Base-by-base conservation (phyloP, 2,113 vertebrate species). In the Oophaga pumilio region DNA sequence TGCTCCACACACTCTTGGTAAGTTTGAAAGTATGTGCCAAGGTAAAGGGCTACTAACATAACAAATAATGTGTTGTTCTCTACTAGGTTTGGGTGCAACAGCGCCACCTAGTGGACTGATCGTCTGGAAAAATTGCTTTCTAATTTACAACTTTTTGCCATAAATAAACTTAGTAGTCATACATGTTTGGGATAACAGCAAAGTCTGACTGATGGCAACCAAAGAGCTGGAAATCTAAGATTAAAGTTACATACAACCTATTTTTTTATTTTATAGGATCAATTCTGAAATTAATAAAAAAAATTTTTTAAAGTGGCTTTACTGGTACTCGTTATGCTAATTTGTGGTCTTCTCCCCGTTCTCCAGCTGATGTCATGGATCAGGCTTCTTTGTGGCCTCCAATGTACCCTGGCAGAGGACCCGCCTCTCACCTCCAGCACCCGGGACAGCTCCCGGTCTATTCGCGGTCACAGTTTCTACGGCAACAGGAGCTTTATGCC, bases 341-440 rank as follows among this genome's bases (percentile, higher is more conserved):
- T 77, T 77, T 77, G 22, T 53, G 49, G 22, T 62, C 14, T 13
- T 12, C 2, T 43, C 28, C 17, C n/a, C 28, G 22, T 4, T 50
- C 6, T 2, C 0, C 94, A 96, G 96, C 97, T 87, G 98, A 98
- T 7, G 96, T 99, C 92, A 98, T 99, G 96, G 97, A 99, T 93
- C 97, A 98, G 95, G 96, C 96, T 0, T 96, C 97, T 0, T 94
- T 98, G 90, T 99, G 98, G 97, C 97, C 98, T 90, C 96, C 97
- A 83, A 96, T 99, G 95, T 98, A 98, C 14, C 94, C 96, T 8
- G 92, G 96, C 90, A 95, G 97, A 90, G 97, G 96, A 85, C 96
- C 97, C 28, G 2, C 96, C 53, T 94, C 97, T 90, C 98, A 98
- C 93, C 96, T 98, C 94, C 97, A 98, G 92, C 97, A 97, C 94